Conservation (phyloP, 2,797 vertebrate species). For the Myotis pilosus region DNA sequence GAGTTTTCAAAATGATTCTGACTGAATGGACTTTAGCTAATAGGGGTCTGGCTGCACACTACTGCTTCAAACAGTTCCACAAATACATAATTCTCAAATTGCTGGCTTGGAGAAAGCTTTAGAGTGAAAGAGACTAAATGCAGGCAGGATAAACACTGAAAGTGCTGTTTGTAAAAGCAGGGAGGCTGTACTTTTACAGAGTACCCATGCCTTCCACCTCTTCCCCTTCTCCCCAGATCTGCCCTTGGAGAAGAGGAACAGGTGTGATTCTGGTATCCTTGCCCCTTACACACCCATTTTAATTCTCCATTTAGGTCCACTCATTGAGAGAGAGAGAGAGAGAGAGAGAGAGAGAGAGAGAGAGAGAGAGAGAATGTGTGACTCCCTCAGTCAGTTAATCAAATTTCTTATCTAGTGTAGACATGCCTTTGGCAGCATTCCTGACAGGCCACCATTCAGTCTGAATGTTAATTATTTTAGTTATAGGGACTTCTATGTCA, state of each 20-base stretch:
- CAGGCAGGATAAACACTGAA: background rate
- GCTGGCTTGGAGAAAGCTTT: background rate
- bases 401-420: background rate
- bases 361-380: background rate
- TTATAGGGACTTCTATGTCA: background rate
- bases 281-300: background rate
- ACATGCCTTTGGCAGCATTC: background rate
- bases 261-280: background rate
- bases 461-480: background rate
- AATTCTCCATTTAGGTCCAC: background rate
- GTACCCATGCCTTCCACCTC: background rate
- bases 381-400: background rate
- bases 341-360: background rate
- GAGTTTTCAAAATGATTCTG: slow-evolving; percentile 33
- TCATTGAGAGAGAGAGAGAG: background rate
- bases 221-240: background rate
- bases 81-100: background rate
- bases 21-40: background rate
- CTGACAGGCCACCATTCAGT: background rate
- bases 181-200: background rate
- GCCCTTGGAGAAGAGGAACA: background rate
- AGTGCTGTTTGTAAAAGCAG: background rate
- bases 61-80: background rate
- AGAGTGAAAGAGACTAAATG: background rate
- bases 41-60: background rate